A percentile compares a stretch with the other conserved stretches of the same genome.
Evolutionary conservation across 2,113 vertebrate species (phyloP).

Genomic region (Dasyurus viverrinus): DNA sequence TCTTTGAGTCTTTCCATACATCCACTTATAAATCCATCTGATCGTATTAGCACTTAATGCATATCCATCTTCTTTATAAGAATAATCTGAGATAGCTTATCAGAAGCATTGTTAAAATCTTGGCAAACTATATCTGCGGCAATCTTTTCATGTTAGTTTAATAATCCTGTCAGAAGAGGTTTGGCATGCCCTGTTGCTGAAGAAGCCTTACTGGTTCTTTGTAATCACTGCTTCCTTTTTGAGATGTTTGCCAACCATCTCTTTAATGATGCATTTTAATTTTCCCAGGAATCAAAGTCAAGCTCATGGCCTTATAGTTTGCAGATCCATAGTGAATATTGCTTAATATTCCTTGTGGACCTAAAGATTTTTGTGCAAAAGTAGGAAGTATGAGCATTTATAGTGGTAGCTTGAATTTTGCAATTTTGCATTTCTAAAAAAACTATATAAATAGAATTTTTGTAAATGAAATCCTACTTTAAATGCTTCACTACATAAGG

Average conservation of each 20-base stretch:
- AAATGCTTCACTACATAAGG: background rate
- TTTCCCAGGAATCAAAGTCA: background rate
- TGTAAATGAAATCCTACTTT: constrained; percentile 62
- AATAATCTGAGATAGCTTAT: background rate
- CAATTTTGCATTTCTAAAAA: background rate
- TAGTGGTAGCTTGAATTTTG: constrained; percentile 12
- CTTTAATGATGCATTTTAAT: background rate
- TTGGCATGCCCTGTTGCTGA: background rate
- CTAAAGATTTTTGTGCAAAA: constrained; percentile 1
- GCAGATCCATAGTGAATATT: background rate
- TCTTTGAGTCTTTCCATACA: background rate
- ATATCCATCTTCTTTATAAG: background rate
- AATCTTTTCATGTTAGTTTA: background rate
- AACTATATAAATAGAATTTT: background rate
- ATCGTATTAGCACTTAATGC: background rate
- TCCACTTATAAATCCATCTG: background rate
- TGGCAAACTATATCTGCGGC: background rate
- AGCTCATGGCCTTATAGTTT: background rate
- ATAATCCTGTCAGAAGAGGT: background rate
- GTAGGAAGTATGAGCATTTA: constrained; percentile 20
- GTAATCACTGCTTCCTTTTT: background rate
- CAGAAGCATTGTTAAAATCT: background rate
- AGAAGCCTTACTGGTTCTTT: background rate
- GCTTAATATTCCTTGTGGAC: background rate
- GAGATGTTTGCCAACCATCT: background rate